Conservation (phyloP, 2,113 vertebrate species). For the Chinchilla lanigera region DNA sequence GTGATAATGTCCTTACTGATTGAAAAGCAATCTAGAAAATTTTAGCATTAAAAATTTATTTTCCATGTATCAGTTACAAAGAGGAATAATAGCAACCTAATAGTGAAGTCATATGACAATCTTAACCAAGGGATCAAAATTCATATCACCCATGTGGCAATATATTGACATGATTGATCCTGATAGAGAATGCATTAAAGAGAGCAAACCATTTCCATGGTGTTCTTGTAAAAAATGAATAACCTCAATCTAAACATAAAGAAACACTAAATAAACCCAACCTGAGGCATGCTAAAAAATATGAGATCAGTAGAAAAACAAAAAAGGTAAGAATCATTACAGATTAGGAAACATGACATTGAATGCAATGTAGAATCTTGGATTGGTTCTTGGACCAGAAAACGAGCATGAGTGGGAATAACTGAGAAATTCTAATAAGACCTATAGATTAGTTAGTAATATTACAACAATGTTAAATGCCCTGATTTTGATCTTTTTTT, state of each 20-base stretch:
- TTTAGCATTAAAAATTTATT: neutral
- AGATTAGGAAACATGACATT: neutral
- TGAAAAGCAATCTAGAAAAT: neutral
- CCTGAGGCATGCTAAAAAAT: neutral
- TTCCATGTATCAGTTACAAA: neutral
- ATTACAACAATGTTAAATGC: neutral
- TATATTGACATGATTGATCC: neutral
- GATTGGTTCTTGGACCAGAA: neutral
- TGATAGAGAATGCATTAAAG: neutral
- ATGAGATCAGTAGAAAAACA: neutral
- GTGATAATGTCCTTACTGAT: neutral
- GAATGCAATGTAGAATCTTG: neutral
- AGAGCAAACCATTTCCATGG: neutral
- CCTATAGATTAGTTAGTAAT: neutral
- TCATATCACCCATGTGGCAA: neutral
- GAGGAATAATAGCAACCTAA: neutral
- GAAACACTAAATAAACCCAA: neutral
- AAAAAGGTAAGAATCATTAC: neutral
- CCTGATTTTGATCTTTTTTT: neutral
- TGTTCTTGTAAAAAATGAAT: neutral
- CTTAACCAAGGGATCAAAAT: conserved; percentile 4
- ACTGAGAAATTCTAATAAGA: neutral
- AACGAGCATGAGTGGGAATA: neutral
- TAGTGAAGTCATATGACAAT: neutral
- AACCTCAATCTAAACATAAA: neutral